Evolutionary conservation across 2,888 invertebrate genomes (phyloP), one percentile per base, ranked within the genome.

Genomic region (Cheilosia soror): DNA sequence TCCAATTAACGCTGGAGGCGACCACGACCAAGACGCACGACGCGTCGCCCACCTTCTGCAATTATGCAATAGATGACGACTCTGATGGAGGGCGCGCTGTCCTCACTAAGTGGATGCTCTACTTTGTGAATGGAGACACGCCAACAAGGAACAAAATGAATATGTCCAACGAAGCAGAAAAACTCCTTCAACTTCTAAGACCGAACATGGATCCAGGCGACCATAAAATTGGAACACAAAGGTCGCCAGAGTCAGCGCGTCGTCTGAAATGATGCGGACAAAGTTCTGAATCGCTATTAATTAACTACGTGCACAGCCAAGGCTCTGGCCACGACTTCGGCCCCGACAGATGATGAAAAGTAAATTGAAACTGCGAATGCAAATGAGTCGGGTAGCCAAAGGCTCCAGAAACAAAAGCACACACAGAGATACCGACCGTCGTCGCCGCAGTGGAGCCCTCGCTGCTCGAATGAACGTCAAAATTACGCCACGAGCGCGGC

Each of bases 211-310:
- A 44, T 47, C 20, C 47, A 29, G 31, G 47, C 31, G 31, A 47
- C n/a, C 37, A 65, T 51, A 51, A 49, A 65, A 51, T 51, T 51
- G 51, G 13, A 51, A 37, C 25, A 51, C 65, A 65, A 51, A 51
- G 65, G 37, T 49, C 49, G 33, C 5, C 31, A 33, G 33, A 49
- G 63, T 9, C 31, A 65, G 13, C 13, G 20, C 49, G 33, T 25
- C 29, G 55, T 53, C 53, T 53, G 15, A 42, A 68, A 55, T 53
- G 15, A 55, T 42, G 66, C 53, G 42, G 42, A 42, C 66, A 53
- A 68, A 40, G 53, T 53, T 68, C 53, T 29, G 66, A 53, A 68
- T 55, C 53, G 40, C 53, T 53, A 55, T 68, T 68, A 53, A 68
- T 42, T 68, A 68, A 65, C 65, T 65, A 49, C 65, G 65, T 37